These are phyloP conservation scores for Cynodonichthys magdalenae DNA, from an alignment of 2,797 vertebrate species.

Conservation along the genomic window DNA sequence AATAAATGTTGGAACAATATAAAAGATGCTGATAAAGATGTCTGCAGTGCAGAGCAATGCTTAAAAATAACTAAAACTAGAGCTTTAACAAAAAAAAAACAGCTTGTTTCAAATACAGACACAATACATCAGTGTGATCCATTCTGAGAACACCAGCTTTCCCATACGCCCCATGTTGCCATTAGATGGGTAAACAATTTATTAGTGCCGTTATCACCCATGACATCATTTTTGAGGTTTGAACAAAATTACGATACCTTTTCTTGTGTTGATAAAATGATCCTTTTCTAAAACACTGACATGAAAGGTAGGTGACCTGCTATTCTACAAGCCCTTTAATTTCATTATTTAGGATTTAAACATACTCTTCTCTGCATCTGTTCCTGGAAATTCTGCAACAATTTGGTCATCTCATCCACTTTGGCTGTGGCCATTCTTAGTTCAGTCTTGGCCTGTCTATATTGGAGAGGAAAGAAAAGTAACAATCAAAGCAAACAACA, in stretches of 20 bases:
- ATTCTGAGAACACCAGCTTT: too few relatives aligned
- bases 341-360: too few relatives aligned
- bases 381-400: slow-evolving; percentile 82
- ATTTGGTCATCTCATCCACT: slow-evolving; percentile 87
- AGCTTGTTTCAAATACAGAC: background rate
- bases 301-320: too few relatives aligned
- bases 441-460: slow-evolving; percentile 88
- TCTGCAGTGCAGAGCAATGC: background rate
- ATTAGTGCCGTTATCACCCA: too few relatives aligned
- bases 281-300: too few relatives aligned
- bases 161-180: too few relatives aligned
- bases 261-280: too few relatives aligned
- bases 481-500: background rate
- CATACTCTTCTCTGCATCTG: slow-evolving; percentile 82
- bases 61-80: background rate
- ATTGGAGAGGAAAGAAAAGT: slow-evolving; percentile 3
- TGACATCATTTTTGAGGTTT: too few relatives aligned
- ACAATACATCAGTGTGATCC: background rate
- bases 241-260: too few relatives aligned
- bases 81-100: background rate
- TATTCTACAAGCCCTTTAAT: too few relatives aligned
- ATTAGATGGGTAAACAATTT: too few relatives aligned
- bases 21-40: background rate
- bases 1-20: background rate
- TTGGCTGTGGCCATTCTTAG: slow-evolving; percentile 83